These are phyloP conservation scores for Nannoperca obscura DNA, from an alignment of 2,797 vertebrate species.

Conservation along the genomic window DNA sequence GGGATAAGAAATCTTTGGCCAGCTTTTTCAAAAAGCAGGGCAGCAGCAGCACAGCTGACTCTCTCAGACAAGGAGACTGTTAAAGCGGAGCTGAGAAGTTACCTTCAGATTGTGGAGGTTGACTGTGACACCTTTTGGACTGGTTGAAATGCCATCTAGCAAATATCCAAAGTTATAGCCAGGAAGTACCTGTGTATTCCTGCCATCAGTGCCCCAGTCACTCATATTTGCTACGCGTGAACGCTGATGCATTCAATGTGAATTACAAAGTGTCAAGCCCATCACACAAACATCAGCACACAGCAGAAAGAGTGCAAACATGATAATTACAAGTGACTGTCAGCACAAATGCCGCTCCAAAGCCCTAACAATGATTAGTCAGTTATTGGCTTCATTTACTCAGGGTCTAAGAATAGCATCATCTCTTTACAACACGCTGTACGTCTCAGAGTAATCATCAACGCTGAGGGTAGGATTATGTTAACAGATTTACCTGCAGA, in stretches of 20 bases:
- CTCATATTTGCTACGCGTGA: slow-evolving; percentile 15
- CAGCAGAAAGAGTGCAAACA: slow-evolving; percentile 31
- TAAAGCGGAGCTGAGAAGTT: too few species aligned
- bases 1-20: too few species aligned
- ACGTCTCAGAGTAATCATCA: not conserved
- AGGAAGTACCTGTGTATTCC: too few species aligned
- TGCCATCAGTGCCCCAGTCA: too few species aligned
- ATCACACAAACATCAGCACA: slow-evolving; percentile 36
- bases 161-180: too few species aligned
- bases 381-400: slow-evolving; percentile 16
- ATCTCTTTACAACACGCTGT: not conserved
- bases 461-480: not conserved
- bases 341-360: slow-evolving; percentile 9
- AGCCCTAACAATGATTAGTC: slow-evolving; percentile 7
- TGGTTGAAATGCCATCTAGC: too few species aligned
- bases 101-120: too few species aligned
- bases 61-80: too few species aligned
- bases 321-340: slow-evolving; percentile 35
- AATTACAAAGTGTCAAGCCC: slow-evolving; percentile 44
- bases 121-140: too few species aligned
- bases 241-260: slow-evolving; percentile 30
- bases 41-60: too few species aligned
- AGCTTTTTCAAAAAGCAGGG: too few species aligned
- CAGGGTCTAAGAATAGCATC: not conserved
- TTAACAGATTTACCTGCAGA: not conserved